Conservation (phyloP, 1,140 invertebrate species). For the Notospermus geniculatus region DNA sequence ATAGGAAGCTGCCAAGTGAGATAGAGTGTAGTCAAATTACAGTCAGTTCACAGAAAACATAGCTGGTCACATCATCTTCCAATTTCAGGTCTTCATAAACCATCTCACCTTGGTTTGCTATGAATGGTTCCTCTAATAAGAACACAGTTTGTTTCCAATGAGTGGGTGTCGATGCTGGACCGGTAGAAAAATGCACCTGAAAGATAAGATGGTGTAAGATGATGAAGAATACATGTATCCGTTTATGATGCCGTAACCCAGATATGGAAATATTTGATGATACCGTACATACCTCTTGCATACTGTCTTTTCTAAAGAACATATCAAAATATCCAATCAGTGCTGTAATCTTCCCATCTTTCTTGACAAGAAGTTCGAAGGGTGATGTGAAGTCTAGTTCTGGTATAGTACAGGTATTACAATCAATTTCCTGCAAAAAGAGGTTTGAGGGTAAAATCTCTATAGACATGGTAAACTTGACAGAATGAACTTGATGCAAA, state of each 20-base stretch:
- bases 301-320: constrained; percentile 36
- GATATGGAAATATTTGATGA: constrained; percentile 2
- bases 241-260: background rate
- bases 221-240: background rate
- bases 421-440: constrained; percentile 40
- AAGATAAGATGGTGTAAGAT: constrained; percentile 16
- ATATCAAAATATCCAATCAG: constrained; percentile 53
- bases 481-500: background rate
- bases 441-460: background rate
- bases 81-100: too few relatives aligned
- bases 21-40: too few relatives aligned
- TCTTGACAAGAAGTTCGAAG: constrained; percentile 30
- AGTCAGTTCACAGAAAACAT: too few relatives aligned
- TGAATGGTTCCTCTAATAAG: constrained; percentile 62
- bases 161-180: constrained; percentile 46
- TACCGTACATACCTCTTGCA: constrained; percentile 31
- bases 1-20: too few relatives aligned
- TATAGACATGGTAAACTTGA: background rate
- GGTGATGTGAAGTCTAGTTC: constrained; percentile 44
- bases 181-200: constrained; percentile 56
- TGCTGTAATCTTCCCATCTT: constrained; percentile 37
- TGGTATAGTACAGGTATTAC: constrained; percentile 30
- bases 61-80: too few relatives aligned
- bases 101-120: constrained; percentile 67
- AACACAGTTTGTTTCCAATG: constrained; percentile 57